These are phyloP conservation scores for Tetragonisca angustula DNA, from an alignment of 2,888 invertebrate species.

Conservation along the genomic window DNA sequence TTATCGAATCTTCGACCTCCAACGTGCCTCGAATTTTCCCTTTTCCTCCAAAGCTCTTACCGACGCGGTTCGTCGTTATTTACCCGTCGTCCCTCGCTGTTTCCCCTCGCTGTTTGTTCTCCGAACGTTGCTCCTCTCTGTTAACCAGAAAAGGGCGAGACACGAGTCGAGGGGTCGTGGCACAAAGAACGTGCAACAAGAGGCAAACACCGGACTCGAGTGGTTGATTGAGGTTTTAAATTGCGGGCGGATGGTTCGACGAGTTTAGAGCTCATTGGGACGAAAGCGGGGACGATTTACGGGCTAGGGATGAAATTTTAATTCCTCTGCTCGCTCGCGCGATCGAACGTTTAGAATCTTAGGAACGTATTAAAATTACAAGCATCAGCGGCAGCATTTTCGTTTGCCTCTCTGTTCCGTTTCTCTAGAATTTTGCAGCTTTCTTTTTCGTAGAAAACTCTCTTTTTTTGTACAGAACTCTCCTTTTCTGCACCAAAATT, in stretches of 20 bases:
- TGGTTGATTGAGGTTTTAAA: background rate
- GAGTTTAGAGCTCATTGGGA: background rate
- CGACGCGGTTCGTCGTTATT: background rate
- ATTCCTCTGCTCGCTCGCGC: background rate
- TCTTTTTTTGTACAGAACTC: background rate
- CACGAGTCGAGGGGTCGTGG: background rate
- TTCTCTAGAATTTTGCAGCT: too few relatives aligned
- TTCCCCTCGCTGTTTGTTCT: constrained; percentile 1
- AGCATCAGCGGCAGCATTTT: too few relatives aligned
- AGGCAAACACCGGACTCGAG: background rate
- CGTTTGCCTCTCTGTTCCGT: too few relatives aligned
- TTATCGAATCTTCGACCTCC: constrained; percentile 29
- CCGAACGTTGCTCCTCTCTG: background rate
- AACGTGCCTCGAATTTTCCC: constrained; percentile 46
- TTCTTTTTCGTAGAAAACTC: too few relatives aligned
- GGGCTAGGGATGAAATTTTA: background rate
- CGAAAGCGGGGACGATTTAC: background rate
- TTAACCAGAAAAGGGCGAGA: background rate
- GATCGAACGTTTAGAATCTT: too few relatives aligned
- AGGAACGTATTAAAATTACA: too few relatives aligned
- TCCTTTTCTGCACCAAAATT: background rate
- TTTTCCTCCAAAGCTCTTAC: background rate
- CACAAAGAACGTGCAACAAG: background rate
- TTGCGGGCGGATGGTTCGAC: background rate
- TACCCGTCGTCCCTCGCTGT: background rate